Percentiles rank a stretch among this genome's conserved stretches.
Evolutionary conservation across 1,140 invertebrate genomes (phyloP).

Genomic region (Nomia melanderi): DNA sequence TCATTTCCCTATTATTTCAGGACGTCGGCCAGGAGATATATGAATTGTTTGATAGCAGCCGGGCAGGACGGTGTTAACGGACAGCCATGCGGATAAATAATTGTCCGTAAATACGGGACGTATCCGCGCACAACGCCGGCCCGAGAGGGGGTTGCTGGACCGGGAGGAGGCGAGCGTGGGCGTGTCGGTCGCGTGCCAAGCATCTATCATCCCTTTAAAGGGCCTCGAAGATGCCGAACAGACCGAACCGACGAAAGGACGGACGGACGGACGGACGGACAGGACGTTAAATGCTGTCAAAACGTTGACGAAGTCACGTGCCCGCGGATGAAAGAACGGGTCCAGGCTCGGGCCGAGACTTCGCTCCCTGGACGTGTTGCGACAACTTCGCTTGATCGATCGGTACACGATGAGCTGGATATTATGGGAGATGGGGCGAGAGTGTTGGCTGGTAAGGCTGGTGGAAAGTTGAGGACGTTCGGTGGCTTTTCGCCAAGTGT

Average conservation of each 20-base stretch:
- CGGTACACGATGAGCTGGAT: neutral
- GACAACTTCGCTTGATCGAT: constrained; percentile 69
- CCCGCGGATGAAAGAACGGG: constrained; percentile 43
- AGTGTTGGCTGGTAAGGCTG: neutral
- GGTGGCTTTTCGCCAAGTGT: too few relatives aligned
- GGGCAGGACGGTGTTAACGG: constrained; percentile 47
- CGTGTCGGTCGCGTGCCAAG: constrained; percentile 78
- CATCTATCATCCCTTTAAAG: constrained; percentile 80
- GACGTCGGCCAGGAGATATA: constrained; percentile 78
- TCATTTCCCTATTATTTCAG: constrained; percentile 82
- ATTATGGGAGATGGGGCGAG: neutral
- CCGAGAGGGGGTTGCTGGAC: neutral
- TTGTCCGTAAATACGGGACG: constrained; percentile 68
- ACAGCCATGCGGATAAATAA: constrained; percentile 66
- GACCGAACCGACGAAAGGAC: constrained; percentile 60
- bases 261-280: too few relatives aligned
- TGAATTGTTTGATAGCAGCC: constrained; percentile 79
- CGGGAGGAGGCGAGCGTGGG: constrained; percentile 65
- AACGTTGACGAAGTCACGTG: constrained; percentile 75
- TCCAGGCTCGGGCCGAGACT: neutral
- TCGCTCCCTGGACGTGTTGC: constrained; percentile 61
- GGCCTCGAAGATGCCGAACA: constrained; percentile 59
- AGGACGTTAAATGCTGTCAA: constrained; percentile 69
- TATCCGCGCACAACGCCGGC: constrained; percentile 39
- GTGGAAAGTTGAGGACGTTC: too few relatives aligned